Evolutionary conservation across 2,113 vertebrate species (phyloP).

Genomic region (Nanorana parkeri): DNA sequence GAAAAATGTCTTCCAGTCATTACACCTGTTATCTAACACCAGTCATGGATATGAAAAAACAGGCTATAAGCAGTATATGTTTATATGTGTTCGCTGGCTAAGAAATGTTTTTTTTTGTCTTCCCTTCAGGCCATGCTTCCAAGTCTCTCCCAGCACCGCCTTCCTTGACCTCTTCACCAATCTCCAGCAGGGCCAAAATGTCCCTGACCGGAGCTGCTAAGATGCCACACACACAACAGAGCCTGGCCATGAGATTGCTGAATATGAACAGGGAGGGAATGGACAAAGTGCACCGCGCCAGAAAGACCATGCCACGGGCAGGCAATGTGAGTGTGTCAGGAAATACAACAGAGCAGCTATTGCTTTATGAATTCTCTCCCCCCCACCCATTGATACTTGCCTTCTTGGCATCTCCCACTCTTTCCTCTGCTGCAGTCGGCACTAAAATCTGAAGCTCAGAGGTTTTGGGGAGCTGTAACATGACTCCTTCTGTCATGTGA

Average conservation of each 20-base stretch:
- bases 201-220: conserved; percentile 83
- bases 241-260: conserved; percentile 70
- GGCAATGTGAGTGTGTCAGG: conserved; percentile 71
- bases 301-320: conserved; percentile 89
- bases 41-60: too few species aligned
- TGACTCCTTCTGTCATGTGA: too few species aligned
- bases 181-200: conserved; percentile 84
- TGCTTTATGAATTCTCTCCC: not conserved
- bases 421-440: too few species aligned
- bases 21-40: too few species aligned
- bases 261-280: conserved; percentile 66
- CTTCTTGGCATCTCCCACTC: too few species aligned
- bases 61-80: too few species aligned
- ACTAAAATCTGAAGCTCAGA: too few species aligned
- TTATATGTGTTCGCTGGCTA: too few species aligned
- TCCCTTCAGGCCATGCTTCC: conserved; percentile 74
- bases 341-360: not conserved
- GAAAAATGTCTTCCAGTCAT: too few species aligned
- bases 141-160: conserved; percentile 73
- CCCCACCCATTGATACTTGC: too few species aligned
- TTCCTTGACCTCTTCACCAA: conserved; percentile 68
- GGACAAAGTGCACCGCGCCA: conserved; percentile 83
- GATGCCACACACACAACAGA: conserved; percentile 69
- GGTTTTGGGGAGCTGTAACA: too few species aligned
- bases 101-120: conserved; percentile 8